These are phyloP conservation scores for Lasius platythorax DNA, from an alignment of 2,888 invertebrate species.

Conservation along the genomic window DNA sequence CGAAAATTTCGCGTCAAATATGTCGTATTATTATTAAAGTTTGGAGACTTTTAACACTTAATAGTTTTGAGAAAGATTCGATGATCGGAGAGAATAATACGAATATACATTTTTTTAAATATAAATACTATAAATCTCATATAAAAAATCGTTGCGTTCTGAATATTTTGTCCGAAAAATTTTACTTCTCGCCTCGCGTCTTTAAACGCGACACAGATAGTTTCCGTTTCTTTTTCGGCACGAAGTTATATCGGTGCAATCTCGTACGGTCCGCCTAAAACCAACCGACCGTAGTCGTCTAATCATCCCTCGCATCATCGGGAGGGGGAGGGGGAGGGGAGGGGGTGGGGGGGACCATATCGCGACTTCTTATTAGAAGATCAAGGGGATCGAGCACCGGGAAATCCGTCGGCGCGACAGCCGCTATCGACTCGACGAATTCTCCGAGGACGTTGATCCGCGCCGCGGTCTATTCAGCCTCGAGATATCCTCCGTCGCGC, in stretches of 20 bases:
- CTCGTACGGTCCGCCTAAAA: constrained; percentile 11
- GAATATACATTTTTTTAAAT: neutral
- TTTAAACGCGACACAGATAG: neutral
- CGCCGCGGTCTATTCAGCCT: constrained; percentile 54
- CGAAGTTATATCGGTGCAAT: constrained; percentile 29
- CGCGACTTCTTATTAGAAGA: constrained; percentile 66
- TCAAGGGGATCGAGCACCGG: constrained; percentile 64
- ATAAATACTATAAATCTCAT: neutral
- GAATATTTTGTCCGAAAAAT: neutral
- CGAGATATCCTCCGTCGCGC: constrained; percentile 51
- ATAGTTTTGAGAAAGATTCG: neutral
- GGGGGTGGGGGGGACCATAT: constrained; percentile 39
- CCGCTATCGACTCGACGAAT: constrained; percentile 47
- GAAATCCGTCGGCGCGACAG: constrained; percentile 49
- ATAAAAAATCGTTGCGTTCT: neutral
- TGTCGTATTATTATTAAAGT: too few species aligned
- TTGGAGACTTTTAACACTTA: too few species aligned
- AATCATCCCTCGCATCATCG: constrained; percentile 36
- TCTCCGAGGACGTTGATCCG: constrained; percentile 79
- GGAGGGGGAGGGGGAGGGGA: neutral
- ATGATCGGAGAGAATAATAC: neutral
- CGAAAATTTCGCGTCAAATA: too few species aligned
- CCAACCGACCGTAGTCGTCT: constrained; percentile 30
- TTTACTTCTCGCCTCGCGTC: neutral
- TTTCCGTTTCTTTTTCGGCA: neutral